Percentiles rank a stretch among this genome's conserved stretches.
Evolutionary conservation across 2,113 vertebrate genomes (phyloP).

Genomic region (Eurystomus gularis): DNA sequence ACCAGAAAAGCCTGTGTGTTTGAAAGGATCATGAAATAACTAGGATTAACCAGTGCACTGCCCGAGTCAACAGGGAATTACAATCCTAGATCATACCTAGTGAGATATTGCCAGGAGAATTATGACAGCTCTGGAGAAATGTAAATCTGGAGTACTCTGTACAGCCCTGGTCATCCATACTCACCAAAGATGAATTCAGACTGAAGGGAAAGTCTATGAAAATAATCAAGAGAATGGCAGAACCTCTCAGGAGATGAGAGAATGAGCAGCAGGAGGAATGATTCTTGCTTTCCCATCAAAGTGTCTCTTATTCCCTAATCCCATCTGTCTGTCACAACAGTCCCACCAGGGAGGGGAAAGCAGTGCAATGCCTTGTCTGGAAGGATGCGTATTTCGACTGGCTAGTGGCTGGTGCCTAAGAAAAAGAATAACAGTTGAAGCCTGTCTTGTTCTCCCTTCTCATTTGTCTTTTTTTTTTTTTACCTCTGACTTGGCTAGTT

Average conservation of each 20-base stretch:
- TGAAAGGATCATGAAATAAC: background rate
- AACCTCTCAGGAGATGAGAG: background rate
- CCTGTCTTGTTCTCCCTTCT: background rate
- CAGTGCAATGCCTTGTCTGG: background rate
- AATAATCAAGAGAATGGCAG: background rate
- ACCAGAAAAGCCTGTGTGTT: background rate
- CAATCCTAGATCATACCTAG: background rate
- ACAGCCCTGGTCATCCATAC: background rate
- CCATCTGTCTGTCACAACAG: background rate
- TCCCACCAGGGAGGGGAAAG: background rate
- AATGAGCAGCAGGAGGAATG: background rate
- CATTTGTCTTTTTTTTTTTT: background rate
- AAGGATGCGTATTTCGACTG: background rate
- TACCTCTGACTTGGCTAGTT: background rate
- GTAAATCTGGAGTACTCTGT: background rate
- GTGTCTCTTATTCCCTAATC: background rate
- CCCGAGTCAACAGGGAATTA: background rate
- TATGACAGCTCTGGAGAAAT: background rate
- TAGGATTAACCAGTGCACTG: background rate
- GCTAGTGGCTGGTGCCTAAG: background rate
- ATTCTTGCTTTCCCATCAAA: background rate
- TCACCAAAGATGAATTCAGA: background rate
- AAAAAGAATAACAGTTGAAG: background rate
- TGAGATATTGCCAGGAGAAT: background rate
- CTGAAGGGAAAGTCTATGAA: background rate